Percentiles rank a stretch among this genome's conserved stretches.
phyloP scores from a whole-genome alignment of 2,797 vertebrate genomes.

The Rousettus madagascariensis region DNA sequence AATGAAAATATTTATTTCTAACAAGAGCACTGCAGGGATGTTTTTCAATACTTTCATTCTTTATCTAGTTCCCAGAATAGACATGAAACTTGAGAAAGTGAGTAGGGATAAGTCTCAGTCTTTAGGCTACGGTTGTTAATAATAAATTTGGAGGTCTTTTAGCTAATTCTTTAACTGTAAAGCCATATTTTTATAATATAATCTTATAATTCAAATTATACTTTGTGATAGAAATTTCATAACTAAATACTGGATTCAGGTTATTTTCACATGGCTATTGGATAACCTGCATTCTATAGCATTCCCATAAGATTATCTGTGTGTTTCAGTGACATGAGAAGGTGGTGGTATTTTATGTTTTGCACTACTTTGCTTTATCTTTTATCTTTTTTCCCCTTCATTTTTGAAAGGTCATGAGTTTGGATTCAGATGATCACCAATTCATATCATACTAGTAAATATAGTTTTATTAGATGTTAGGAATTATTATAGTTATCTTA shows the following conservation, averaged over 20 bases:
- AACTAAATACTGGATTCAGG: background rate
- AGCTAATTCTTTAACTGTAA: background rate
- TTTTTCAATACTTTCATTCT: background rate
- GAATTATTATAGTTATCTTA: background rate
- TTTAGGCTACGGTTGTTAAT: background rate
- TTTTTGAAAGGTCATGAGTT: background rate
- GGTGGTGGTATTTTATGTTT: background rate
- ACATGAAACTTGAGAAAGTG: background rate
- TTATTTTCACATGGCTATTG: background rate
- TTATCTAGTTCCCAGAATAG: background rate
- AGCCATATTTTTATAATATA: background rate
- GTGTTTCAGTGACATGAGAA: background rate
- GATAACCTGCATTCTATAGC: background rate
- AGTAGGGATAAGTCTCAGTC: background rate
- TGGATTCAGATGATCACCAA: background rate
- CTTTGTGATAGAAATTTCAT: background rate
- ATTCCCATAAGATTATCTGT: background rate
- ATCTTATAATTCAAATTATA: background rate
- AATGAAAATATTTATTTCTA: slow-evolving; percentile 43
- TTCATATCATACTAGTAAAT: background rate
- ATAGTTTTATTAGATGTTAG: background rate
- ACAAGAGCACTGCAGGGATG: background rate
- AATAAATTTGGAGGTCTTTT: background rate
- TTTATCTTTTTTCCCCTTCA: background rate
- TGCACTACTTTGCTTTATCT: background rate